Percentiles rank a stretch among this genome's conserved stretches.
phyloP scores from a whole-genome alignment of 1,140 invertebrate genomes.

The Drosophila tani region DNA sequence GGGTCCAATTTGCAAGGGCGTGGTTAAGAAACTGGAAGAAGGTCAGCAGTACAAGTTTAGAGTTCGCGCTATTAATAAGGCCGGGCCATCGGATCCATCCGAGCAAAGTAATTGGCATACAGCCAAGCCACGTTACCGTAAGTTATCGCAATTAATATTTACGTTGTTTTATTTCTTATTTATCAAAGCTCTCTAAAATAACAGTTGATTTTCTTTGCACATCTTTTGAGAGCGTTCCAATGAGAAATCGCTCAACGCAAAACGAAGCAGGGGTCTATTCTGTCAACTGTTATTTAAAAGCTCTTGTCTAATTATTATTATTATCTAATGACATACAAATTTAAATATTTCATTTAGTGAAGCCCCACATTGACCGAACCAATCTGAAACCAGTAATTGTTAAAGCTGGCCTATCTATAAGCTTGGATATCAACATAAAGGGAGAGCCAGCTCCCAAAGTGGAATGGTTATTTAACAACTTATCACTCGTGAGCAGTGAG shows the following conservation, averaged over 20 bases:
- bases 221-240: not conserved
- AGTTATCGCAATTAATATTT: conserved; percentile 85
- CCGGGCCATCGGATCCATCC: conserved; percentile 97
- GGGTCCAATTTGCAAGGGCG: conserved; percentile 92
- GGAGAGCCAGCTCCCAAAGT: conserved; percentile 97
- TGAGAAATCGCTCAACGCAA: not conserved
- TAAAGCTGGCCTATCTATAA: conserved; percentile 96
- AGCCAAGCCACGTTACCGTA: conserved; percentile 96
- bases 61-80: conserved; percentile 97
- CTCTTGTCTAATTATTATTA: not conserved
- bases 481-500: conserved; percentile 89
- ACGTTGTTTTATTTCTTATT: not conserved
- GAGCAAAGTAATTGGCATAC: conserved; percentile 97
- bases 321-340: not conserved
- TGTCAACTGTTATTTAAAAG: not conserved
- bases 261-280: not conserved
- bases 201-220: not conserved
- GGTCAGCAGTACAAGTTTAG: conserved; percentile 98
- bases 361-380: conserved; percentile 96
- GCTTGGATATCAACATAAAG: conserved; percentile 95
- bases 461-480: conserved; percentile 94
- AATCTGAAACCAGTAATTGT: conserved; percentile 93
- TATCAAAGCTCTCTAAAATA: not conserved
- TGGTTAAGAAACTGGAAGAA: conserved; percentile 95
- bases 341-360: conserved; percentile 87